phyloP scores from a whole-genome alignment of 2,797 vertebrate species.

The Chloroceryle amazona region DNA sequence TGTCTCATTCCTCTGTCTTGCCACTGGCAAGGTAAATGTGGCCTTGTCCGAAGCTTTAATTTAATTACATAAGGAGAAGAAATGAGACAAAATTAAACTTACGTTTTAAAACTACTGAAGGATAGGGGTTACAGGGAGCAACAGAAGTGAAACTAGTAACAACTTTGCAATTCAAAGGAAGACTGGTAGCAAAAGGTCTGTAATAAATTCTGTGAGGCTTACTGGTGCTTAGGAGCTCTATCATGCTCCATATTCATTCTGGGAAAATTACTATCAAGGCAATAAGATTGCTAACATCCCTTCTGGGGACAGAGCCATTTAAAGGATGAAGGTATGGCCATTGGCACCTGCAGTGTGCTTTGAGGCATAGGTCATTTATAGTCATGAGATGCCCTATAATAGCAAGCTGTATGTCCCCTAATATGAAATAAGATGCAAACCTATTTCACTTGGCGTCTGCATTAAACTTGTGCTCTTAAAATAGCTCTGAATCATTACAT shows the following conservation, averaged over 20 bases:
- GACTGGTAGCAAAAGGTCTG: background rate
- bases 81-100: background rate
- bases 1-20: background rate
- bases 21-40: background rate
- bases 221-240: background rate
- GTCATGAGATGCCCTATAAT: background rate
- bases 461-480: slow-evolving; percentile 7
- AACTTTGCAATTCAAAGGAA: slow-evolving; percentile 11
- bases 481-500: slow-evolving; percentile 32
- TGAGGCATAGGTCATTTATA: background rate
- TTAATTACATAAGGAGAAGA: background rate
- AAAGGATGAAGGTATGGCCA: background rate
- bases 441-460: slow-evolving; percentile 19
- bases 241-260: background rate
- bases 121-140: background rate
- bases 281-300: background rate
- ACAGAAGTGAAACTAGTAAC: background rate
- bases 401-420: background rate
- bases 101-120: background rate
- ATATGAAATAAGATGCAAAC: background rate
- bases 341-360: background rate
- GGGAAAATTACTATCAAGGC: background rate
- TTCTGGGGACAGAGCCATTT: background rate
- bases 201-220: background rate
- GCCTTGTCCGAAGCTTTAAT: background rate